These are phyloP conservation scores for Bombus confusus DNA, from an alignment of 1,140 invertebrate species.

Conservation along the genomic window DNA sequence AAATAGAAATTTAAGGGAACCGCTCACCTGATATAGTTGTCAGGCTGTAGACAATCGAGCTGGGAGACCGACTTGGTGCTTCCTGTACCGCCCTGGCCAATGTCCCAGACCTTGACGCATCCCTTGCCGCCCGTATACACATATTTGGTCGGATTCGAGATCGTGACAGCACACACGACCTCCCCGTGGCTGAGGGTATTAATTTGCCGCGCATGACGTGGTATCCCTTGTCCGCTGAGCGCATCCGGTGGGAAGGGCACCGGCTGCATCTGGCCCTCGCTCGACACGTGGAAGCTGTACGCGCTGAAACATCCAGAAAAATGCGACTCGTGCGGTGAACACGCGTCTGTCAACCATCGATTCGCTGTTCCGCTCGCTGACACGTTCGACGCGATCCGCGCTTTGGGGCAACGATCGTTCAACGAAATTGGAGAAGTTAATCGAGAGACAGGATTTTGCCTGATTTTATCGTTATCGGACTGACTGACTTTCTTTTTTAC, in stretches of 20 bases:
- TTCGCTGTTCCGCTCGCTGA: background rate
- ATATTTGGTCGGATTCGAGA: constrained; percentile 91
- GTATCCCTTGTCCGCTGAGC: constrained; percentile 95
- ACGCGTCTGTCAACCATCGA: constrained; percentile 24
- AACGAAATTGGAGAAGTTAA: constrained; percentile 7
- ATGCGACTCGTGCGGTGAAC: constrained; percentile 39
- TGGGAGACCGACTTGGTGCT: constrained; percentile 90
- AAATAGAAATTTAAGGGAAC: constrained; percentile 69
- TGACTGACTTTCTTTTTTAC: background rate
- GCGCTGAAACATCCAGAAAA: constrained; percentile 82
- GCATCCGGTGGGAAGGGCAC: constrained; percentile 95
- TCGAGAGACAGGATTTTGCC: background rate
- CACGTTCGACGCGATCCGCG: background rate
- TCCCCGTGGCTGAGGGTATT: constrained; percentile 92
- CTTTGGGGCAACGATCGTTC: background rate
- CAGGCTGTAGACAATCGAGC: constrained; percentile 92
- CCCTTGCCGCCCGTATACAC: constrained; percentile 96
- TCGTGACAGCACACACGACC: constrained; percentile 94
- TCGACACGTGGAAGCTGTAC: constrained; percentile 90
- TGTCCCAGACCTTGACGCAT: constrained; percentile 94
- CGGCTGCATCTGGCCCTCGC: constrained; percentile 88
- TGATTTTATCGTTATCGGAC: background rate
- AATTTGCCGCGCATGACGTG: constrained; percentile 89
- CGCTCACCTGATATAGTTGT: constrained; percentile 95
- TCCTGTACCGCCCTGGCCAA: constrained; percentile 86